Base-by-base conservation (phyloP, 2,797 vertebrate genomes). In the Melanitta fusca region DNA sequence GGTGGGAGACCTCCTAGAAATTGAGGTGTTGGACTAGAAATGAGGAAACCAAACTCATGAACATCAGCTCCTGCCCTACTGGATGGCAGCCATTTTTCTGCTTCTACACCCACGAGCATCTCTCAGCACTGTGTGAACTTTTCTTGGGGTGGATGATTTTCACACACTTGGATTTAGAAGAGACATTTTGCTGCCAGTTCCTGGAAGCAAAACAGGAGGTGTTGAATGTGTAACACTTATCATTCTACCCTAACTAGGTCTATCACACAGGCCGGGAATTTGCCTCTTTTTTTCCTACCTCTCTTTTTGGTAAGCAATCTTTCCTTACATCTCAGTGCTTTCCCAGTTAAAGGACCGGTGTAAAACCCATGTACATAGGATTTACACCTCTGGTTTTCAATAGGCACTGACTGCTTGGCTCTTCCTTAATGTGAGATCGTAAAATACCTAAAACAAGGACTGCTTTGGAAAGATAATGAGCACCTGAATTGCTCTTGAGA, bases 81-180 rank as follows among this genome's bases (percentile, higher is more conserved):
- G 27, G 53, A 0, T 0, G 1, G 39, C 8, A 28, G 12, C 11
- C 20, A 3, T 84, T 32, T 34, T 80, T 36, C 47, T 75, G 32
- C 14, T 39, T 1, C 1, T 16, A 3, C 14, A 8, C 2, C 0
- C 0, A 8, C 32, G 38, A 72, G 30, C n/a, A 45, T 57, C 10
- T 70, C 65, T 47, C 53, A 28, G 47, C 27, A 30, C 3, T 0
- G 0, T 0, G 0, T 2, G 24, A 43, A 24, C 45, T 22, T 39
- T 62, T n/a, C 43, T 39, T 18, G 27, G n/a, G 60, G 9, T 2
- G 19, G 8, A 38, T 4, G 13, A 4, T 11, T 89, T 45, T 56
- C 68, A 39, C 0, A 2, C 30, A 15, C n/a, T 20, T 28, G 61
- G 41, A n/a, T 69, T 85, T 79, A 39, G 38, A 39, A 41, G 14